Evolutionary conservation across 2,113 vertebrate genomes (phyloP).

Genomic region (Apteryx owenii): DNA sequence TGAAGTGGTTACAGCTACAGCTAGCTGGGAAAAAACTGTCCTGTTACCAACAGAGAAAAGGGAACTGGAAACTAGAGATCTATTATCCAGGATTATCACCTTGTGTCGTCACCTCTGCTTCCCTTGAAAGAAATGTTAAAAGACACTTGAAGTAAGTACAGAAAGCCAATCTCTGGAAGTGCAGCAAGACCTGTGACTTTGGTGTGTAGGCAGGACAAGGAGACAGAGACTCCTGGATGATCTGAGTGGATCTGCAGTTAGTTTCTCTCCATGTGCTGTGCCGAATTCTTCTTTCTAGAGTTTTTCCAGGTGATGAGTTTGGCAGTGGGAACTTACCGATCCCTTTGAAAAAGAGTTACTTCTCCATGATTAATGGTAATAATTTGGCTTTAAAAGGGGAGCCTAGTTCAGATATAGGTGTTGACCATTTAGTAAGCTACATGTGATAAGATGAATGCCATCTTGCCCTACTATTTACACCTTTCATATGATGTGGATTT

Average conservation of each 20-base stretch:
- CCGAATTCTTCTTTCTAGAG: background rate
- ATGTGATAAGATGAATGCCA: background rate
- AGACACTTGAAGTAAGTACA: background rate
- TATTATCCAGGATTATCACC: background rate
- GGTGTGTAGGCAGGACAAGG: background rate
- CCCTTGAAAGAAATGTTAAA: background rate
- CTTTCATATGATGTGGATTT: background rate
- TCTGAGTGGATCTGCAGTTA: background rate
- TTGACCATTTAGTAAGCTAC: background rate
- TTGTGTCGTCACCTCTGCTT: background rate
- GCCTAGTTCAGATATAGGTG: background rate
- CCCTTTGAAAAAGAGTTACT: background rate
- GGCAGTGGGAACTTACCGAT: background rate
- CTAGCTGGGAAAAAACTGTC: background rate
- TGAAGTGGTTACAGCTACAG: background rate
- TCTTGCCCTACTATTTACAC: background rate
- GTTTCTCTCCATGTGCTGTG: background rate
- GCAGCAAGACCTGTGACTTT: background rate
- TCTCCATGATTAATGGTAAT: background rate
- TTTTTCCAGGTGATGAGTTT: background rate
- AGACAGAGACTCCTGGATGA: background rate
- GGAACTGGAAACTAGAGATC: background rate
- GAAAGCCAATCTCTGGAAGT: background rate
- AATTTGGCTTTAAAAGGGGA: background rate
- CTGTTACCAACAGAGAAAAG: background rate